These are phyloP conservation scores for Atractosteus spatula DNA, from an alignment of 2,113 vertebrate genomes.

Conservation along the genomic window DNA sequence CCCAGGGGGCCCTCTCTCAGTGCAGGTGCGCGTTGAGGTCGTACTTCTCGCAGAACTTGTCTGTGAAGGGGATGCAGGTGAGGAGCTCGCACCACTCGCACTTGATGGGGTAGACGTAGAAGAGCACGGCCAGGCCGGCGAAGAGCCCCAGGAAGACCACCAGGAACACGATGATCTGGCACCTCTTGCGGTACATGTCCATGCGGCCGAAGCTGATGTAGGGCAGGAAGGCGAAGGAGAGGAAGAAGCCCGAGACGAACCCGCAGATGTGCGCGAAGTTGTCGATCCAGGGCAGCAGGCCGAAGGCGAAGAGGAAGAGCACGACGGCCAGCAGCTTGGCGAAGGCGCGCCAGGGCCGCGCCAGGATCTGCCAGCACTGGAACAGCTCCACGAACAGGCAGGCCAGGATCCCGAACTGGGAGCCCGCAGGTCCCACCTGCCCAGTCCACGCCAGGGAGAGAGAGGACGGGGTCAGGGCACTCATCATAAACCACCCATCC, in stretches of 20 bases:
- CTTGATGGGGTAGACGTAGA: slow-evolving; percentile 92
- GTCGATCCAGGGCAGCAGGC: slow-evolving; percentile 96
- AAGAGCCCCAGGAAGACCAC: slow-evolving; percentile 90
- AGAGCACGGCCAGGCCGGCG: slow-evolving; percentile 89
- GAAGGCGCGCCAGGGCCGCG: slow-evolving; percentile 90
- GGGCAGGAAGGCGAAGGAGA: slow-evolving; percentile 95
- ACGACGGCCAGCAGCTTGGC: slow-evolving; percentile 92
- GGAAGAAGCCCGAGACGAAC: slow-evolving; percentile 94
- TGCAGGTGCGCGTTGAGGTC: slow-evolving; percentile 95
- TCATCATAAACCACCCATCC: too few relatives aligned
- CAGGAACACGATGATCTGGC: slow-evolving; percentile 92
- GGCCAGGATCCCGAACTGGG: slow-evolving; percentile 96
- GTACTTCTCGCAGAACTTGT: slow-evolving; percentile 99
- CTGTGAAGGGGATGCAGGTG: slow-evolving; percentile 97
- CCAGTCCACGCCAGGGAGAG: not conserved
- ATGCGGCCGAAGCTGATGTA: slow-evolving; percentile 97
- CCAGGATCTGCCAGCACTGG: slow-evolving; percentile 98
- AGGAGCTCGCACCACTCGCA: slow-evolving; percentile 96
- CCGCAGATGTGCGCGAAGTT: slow-evolving; percentile 95
- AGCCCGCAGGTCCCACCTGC: slow-evolving; percentile 96
- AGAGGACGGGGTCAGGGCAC: not conserved
- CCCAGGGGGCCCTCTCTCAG: slow-evolving; percentile 53
- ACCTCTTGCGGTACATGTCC: slow-evolving; percentile 95
- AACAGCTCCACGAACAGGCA: slow-evolving; percentile 98
- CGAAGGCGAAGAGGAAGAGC: slow-evolving; percentile 93